Percentiles rank a stretch among this genome's conserved stretches.
Evolutionary conservation across 2,113 vertebrate genomes (phyloP).

Genomic region (Corydoras maculifer): DNA sequence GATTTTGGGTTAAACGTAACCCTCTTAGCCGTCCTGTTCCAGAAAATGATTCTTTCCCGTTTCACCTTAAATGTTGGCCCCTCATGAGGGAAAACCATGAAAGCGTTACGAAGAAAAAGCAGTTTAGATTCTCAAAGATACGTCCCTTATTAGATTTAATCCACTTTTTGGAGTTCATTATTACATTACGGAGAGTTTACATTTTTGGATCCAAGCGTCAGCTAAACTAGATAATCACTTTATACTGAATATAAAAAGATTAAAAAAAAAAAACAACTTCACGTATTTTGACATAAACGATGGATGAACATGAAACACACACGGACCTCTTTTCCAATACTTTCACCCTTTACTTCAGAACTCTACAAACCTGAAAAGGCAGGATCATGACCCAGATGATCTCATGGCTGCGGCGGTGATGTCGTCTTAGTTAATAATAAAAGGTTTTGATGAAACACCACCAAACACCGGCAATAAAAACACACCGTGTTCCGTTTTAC

Average conservation of each 20-base stretch:
- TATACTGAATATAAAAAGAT: too few species aligned
- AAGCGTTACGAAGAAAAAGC: constrained; percentile 66
- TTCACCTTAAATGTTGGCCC: constrained; percentile 61
- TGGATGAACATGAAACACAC: too few species aligned
- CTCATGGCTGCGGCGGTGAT: constrained; percentile 11
- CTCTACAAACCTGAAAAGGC: background rate
- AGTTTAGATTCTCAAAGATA: constrained; percentile 75
- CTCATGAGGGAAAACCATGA: constrained; percentile 71
- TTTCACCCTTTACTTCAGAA: too few species aligned
- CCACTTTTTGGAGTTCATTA: constrained; percentile 45
- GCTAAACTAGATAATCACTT: too few species aligned
- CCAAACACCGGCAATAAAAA: background rate
- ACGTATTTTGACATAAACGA: background rate
- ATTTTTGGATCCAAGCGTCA: constrained; percentile 24
- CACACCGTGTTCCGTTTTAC: background rate
- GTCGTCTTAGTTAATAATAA: constrained; percentile 13
- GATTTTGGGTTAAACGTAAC: constrained; percentile 89
- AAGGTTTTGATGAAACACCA: constrained; percentile 2
- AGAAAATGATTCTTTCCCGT: constrained; percentile 63
- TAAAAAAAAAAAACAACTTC: background rate
- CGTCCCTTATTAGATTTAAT: constrained; percentile 76
- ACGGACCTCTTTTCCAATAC: too few species aligned
- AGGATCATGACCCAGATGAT: constrained; percentile 11
- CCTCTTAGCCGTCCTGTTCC: constrained; percentile 78
- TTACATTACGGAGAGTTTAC: constrained; percentile 38